Conservation (phyloP, 2,797 vertebrate species). For the Pseudotriccus pelzelni region DNA sequence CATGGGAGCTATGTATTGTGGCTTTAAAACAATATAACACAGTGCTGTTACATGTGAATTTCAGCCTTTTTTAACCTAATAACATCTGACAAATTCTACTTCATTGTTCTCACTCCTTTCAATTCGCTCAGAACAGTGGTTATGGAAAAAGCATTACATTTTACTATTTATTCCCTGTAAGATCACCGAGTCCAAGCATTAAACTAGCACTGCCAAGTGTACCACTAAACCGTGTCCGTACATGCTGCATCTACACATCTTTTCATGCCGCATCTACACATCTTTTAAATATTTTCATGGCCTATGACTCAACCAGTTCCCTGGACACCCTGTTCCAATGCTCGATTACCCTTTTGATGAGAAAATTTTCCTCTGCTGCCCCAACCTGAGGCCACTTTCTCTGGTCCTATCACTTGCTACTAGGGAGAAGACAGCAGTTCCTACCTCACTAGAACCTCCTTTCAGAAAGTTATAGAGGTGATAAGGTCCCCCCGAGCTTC, state of each 20-base stretch:
- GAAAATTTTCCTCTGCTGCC: not conserved
- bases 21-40: not conserved
- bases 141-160: not conserved
- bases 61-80: not conserved
- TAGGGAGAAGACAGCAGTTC: rapidly evolving
- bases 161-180: not conserved
- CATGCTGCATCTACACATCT: not conserved
- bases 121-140: not conserved
- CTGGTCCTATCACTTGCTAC: not conserved
- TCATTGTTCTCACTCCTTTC: not conserved
- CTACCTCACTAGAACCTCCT: not conserved
- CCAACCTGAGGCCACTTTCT: not conserved
- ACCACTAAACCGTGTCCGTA: not conserved
- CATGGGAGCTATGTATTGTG: not conserved
- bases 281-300: not conserved
- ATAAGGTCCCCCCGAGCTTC: not conserved
- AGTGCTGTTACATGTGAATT: not conserved
- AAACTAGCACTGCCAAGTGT: not conserved
- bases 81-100: not conserved
- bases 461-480: not conserved
- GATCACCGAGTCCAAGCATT: not conserved
- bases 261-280: not conserved
- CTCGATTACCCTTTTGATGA: not conserved
- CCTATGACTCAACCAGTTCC: not conserved
- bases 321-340: not conserved